These are phyloP conservation scores for Nomada ferruginata DNA, from an alignment of 2,888 invertebrate species.

Conservation along the genomic window DNA sequence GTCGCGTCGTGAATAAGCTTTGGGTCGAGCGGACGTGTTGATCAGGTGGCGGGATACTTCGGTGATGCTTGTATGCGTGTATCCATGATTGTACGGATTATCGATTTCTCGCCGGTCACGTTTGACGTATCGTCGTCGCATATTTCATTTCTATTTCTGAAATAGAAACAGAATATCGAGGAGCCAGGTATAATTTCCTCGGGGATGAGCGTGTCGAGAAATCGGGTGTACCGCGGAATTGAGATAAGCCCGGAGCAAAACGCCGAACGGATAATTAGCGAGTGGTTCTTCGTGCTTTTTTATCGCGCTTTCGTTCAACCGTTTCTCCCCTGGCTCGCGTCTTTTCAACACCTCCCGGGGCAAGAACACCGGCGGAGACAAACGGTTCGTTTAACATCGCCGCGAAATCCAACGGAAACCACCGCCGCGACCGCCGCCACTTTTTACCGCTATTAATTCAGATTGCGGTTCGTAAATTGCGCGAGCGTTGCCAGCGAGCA, in stretches of 20 bases:
- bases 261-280: slow-evolving; percentile 39
- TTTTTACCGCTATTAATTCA: slow-evolving; percentile 58
- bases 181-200: slow-evolving; percentile 7
- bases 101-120: no score
- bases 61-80: background rate
- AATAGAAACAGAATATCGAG: background rate
- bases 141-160: no score
- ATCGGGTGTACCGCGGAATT: slow-evolving; percentile 26
- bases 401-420: slow-evolving; percentile 52
- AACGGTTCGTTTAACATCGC: slow-evolving; percentile 56
- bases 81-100: no score
- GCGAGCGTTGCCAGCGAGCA: slow-evolving; percentile 2
- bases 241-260: slow-evolving; percentile 31
- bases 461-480: slow-evolving; percentile 61
- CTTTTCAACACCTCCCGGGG: slow-evolving; percentile 50
- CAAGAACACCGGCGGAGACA: slow-evolving; percentile 37
- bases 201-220: slow-evolving; percentile 21
- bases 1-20: background rate
- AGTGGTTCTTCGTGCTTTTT: slow-evolving; percentile 15
- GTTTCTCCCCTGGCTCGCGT: slow-evolving; percentile 20
- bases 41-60: background rate
- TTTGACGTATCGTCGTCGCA: no score
- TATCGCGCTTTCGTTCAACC: slow-evolving; percentile 29
- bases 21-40: background rate
- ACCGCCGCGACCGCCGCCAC: background rate